Conservation (phyloP, 2,888 invertebrate genomes). For the Sisyra terminalis region DNA sequence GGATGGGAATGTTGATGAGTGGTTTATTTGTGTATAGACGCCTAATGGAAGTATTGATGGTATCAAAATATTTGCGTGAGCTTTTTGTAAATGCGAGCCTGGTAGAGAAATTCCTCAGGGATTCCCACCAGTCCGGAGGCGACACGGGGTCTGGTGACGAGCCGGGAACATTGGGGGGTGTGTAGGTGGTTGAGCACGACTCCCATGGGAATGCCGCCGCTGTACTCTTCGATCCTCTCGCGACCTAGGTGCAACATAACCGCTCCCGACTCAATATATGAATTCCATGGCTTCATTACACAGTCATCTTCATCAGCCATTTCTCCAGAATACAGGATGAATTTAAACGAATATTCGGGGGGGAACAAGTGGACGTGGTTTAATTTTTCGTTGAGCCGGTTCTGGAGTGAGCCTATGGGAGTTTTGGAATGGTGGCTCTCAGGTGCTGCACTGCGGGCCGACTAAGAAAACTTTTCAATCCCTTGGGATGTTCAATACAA, state of each 20-base stretch:
- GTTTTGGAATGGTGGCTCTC: neutral
- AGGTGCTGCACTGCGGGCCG: slow-evolving; percentile 2
- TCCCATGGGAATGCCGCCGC: neutral
- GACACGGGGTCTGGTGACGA: slow-evolving; percentile 5
- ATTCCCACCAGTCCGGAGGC: slow-evolving; percentile 2
- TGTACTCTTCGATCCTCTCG: no score
- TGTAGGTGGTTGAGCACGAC: slow-evolving; percentile 1
- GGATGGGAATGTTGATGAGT: no score
- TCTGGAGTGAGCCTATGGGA: neutral
- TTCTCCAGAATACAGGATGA: no score
- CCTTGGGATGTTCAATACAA: neutral
- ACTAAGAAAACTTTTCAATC: slow-evolving; percentile 1
- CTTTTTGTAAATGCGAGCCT: neutral
- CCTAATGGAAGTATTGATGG: no score
- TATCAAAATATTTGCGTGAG: no score
- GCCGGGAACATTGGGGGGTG: neutral
- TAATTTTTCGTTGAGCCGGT: neutral
- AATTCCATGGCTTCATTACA: no score
- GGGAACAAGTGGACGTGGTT: no score
- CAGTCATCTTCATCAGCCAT: no score
- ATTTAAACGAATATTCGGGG: no score
- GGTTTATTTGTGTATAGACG: no score
- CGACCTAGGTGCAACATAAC: neutral
- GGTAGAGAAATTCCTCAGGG: slow-evolving; percentile 1
- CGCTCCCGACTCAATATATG: neutral